Evolutionary conservation across 2,888 invertebrate genomes (phyloP), one percentile per base, ranked within the genome.

Genomic region (Schrankia costaestrigalis): DNA sequence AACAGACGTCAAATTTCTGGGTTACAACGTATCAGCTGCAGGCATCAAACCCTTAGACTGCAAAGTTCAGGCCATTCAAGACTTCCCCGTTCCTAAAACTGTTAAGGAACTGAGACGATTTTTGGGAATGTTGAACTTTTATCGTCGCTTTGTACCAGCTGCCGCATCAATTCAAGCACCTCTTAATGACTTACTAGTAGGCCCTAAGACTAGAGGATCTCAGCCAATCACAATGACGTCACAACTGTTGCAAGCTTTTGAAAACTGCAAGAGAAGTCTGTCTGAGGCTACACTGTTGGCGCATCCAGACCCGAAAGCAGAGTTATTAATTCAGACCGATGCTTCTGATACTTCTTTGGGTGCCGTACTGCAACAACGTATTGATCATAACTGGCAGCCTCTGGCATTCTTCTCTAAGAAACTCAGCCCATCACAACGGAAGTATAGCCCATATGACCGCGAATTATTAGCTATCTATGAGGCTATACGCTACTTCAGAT

Each of bases 401-500:
- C 17, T 17, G 8, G 26, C 26, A 7, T 26, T 26, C 8, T 26
- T 26, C 17, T 26, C 17, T 1, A 49, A 46, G 23, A 73, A 70
- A 22, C 42, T 78, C 0, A 56, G 36, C 11, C 33, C 54, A 3
- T 35, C 69, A 0, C 63, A 81, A 38, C 26, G 15, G n/a, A 72
- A 68, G 13, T 61, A 62, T 63, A 51, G 59, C 12, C 52, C 70
- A 1, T 79, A 76, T 37, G 75, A 82, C 32, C 34, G 56, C 0
- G 73, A 78, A 44, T 56, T 82, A 0, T 45, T 73, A 2, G 76
- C 73, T 0, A 64, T 70, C 2, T 79, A 74, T 31, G 41, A 54
- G 28, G 64, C 66, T 0, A 49, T 78, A 0, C 60, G 60, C 28
- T 47, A 71, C 35, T 78, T 77, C 43, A 44, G 63, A 3, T 11